Evolutionary conservation across 2,113 vertebrate species (phyloP).

Genomic region (Cynoglossus semilaevis): DNA sequence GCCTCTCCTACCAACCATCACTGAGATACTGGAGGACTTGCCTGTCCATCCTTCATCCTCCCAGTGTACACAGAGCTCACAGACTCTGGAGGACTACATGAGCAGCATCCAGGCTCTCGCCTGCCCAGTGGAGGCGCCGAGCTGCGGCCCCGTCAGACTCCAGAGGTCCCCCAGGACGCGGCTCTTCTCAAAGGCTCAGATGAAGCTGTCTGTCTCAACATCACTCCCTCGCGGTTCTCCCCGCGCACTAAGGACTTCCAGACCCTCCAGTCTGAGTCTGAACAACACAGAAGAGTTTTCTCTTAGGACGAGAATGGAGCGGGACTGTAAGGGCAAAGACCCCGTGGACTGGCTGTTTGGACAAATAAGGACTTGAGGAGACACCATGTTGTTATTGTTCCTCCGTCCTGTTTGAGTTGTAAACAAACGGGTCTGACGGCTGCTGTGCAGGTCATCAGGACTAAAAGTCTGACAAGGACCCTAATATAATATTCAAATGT

Average conservation of each 20-base stretch:
- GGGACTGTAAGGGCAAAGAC: slow-evolving; percentile 63
- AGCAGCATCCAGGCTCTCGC: slow-evolving; percentile 77
- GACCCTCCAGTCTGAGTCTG: slow-evolving; percentile 29
- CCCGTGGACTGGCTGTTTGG: slow-evolving; percentile 79
- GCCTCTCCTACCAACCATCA: slow-evolving; percentile 75
- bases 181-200: slow-evolving; percentile 65
- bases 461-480: background rate
- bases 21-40: slow-evolving; percentile 73
- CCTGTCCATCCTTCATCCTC: slow-evolving; percentile 36
- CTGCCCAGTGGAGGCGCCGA: slow-evolving; percentile 41
- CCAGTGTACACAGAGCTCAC: slow-evolving; percentile 42
- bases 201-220: slow-evolving; percentile 57
- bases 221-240: slow-evolving; percentile 53
- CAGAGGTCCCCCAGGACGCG: slow-evolving; percentile 60
- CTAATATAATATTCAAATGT: slow-evolving; percentile 3
- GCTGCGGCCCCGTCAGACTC: slow-evolving; percentile 63
- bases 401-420: slow-evolving; percentile 10
- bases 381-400: slow-evolving; percentile 2
- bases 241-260: slow-evolving; percentile 53
- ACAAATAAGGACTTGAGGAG: slow-evolving; percentile 60
- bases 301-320: slow-evolving; percentile 54
- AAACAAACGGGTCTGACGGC: slow-evolving; percentile 13
- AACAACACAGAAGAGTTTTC: slow-evolving; percentile 60
- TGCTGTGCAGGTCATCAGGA: slow-evolving; percentile 5
- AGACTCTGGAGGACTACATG: slow-evolving; percentile 76